Conservation (phyloP, 2,888 invertebrate genomes). For the Sesamia inferens region DNA sequence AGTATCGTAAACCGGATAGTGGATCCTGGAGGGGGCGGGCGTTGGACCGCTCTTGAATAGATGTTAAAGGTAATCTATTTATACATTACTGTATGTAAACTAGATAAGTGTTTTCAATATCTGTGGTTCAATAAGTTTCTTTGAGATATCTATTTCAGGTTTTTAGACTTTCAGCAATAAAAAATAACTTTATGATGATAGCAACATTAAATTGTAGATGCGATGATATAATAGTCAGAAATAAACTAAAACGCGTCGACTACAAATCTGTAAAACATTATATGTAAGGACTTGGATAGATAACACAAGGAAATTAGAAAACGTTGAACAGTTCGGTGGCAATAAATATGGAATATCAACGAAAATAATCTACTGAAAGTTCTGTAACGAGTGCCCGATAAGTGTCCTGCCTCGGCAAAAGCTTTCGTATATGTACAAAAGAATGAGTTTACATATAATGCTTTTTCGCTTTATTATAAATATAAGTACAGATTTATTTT, state of each 20-base stretch:
- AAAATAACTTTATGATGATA: constrained; percentile 20
- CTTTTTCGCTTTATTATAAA: neutral
- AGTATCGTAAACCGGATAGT: constrained; percentile 74
- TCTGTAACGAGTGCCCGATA: constrained; percentile 29
- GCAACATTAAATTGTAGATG: constrained; percentile 6
- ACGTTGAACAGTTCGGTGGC: constrained; percentile 19
- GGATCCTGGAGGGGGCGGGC: constrained; percentile 76
- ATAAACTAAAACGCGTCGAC: neutral
- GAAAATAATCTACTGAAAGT: constrained; percentile 75
- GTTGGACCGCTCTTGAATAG: constrained; percentile 66
- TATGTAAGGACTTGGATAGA: neutral
- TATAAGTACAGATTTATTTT: too few species aligned
- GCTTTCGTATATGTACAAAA: constrained; percentile 5
- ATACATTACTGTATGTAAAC: constrained; percentile 1
- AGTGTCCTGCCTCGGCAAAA: constrained; percentile 15
- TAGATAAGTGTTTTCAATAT: neutral
- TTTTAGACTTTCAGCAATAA: constrained; percentile 5
- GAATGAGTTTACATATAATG: neutral
- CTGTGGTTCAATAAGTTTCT: constrained; percentile 20
- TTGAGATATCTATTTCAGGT: constrained; percentile 18
- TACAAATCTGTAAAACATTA: neutral
- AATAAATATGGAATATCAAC: constrained; percentile 78
- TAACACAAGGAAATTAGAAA: constrained; percentile 24
- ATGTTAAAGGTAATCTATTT: constrained; percentile 59
- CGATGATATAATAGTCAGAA: neutral